Evolutionary conservation across 2,888 invertebrate species (phyloP), one percentile per base, ranked within the genome.

Genomic region (Salpingus planirostris): DNA sequence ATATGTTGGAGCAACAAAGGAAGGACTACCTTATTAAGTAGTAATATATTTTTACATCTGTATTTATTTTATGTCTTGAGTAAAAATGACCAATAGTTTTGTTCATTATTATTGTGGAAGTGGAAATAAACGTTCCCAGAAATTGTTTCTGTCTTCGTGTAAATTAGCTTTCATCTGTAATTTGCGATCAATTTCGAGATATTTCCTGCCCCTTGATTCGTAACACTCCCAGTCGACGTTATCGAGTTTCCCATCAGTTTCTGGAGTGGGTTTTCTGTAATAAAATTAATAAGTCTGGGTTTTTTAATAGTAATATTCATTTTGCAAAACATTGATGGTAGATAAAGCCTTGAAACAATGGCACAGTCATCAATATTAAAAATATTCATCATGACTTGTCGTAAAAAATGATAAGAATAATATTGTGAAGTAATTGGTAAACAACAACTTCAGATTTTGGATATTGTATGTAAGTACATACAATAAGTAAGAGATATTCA

Each of bases 1-100:
- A 71, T 41, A 68, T 87, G 65, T 60, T 88, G 34, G 78, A 87
- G 48, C 81, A 83, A 49, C 85, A 86, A 58, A 67, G 84, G 32
- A 81, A 79, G 50, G 83, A 84, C 54, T 84, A 69, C 52, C 54
- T 68, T 29, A 58, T 70, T 2, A 68, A 67, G 43, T 62, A 37
- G 3, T n/a, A n/a, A n/a, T n/a, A n/a, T n/a, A n/a, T 2, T 4
- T 6, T 24, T 24, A 24, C 10, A 12, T 27, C 12, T 27, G 13
- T 14, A 13, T 27, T 14, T 14, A 14, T 13, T 27, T 3, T 14
- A 27, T 27, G n/a, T n/a, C n/a, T n/a, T n/a, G n/a, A n/a, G n/a
- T n/a, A n/a, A n/a, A n/a, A n/a, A n/a, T n/a, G n/a, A n/a, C n/a
- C n/a, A n/a, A 13, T 24, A 24, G 11, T 24, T 24, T 24, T 18